Conservation (phyloP, 2,797 vertebrate species). For the Cercopithecus hamlyni region DNA sequence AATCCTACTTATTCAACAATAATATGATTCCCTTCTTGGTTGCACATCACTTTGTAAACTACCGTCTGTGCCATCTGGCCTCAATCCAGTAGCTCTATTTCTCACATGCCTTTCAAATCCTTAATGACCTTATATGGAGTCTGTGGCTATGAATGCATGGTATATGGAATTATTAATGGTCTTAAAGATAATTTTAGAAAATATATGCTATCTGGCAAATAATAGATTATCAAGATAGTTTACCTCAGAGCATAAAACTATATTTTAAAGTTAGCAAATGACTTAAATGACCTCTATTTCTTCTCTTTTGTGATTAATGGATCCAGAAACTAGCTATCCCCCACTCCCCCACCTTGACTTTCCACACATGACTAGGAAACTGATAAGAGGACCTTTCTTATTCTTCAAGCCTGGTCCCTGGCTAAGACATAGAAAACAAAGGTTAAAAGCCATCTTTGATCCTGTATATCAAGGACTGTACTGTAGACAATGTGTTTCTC, state of each 20-base stretch:
- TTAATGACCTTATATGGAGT: not conserved
- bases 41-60: not conserved
- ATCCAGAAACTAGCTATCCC: not conserved
- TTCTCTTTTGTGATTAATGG: not conserved
- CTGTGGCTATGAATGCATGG: not conserved
- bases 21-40: not conserved
- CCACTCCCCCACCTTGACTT: not conserved
- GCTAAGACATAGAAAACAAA: not conserved
- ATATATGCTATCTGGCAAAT: not conserved
- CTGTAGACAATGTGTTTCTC: not conserved
- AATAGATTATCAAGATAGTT: conserved; percentile 15
- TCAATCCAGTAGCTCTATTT: not conserved
- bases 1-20: not conserved
- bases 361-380: not conserved
- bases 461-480: not conserved
- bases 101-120: not conserved
- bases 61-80: not conserved
- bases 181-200: conserved; percentile 49
- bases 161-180: conserved; percentile 15
- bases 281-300: not conserved
- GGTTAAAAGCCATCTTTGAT: not conserved
- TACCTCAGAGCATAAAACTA: conserved; percentile 13
- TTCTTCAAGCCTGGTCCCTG: not conserved
- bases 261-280: conserved; percentile 27
- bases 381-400: not conserved